Percentiles rank a stretch among this genome's conserved stretches.
Conservation (phyloP, 2,113 vertebrate genomes). For the Pachypanchax playfairii region DNA sequence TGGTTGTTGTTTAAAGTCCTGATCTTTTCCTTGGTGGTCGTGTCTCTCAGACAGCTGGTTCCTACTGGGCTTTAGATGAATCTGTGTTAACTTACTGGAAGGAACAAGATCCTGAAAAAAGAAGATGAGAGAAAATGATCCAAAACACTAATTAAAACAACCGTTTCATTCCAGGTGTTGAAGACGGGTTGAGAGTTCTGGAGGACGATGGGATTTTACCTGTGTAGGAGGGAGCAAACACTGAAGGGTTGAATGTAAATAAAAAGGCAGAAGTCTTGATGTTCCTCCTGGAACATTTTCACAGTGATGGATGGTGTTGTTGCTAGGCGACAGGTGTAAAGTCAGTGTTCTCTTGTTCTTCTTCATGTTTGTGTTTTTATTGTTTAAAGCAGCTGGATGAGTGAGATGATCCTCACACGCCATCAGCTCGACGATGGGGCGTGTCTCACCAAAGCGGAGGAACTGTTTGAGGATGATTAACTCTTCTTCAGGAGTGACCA, state of each 20-base stretch:
- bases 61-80: background rate
- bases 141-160: too few relatives aligned
- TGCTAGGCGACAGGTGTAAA: slow-evolving; percentile 71
- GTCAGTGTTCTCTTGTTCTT: slow-evolving; percentile 79
- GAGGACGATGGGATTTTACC: slow-evolving; percentile 10
- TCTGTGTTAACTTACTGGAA: background rate
- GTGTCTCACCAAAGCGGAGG: slow-evolving; percentile 94
- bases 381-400: slow-evolving; percentile 45
- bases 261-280: slow-evolving; percentile 46
- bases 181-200: too few relatives aligned
- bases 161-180: too few relatives aligned
- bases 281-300: slow-evolving; percentile 15
- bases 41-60: background rate
- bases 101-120: slow-evolving; percentile 27
- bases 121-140: too few relatives aligned
- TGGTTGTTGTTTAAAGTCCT: background rate
- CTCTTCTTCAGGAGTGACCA: slow-evolving; percentile 92
- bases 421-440: slow-evolving; percentile 93
- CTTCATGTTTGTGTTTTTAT: slow-evolving; percentile 75
- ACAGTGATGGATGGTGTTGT: background rate
- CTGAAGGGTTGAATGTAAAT: slow-evolving; percentile 10
- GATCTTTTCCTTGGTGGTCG: background rate
- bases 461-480: slow-evolving; percentile 91
- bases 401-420: slow-evolving; percentile 63
- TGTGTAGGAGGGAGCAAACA: slow-evolving; percentile 17